Conservation (phyloP, 2,888 invertebrate species). For the Lymantria monacha region DNA sequence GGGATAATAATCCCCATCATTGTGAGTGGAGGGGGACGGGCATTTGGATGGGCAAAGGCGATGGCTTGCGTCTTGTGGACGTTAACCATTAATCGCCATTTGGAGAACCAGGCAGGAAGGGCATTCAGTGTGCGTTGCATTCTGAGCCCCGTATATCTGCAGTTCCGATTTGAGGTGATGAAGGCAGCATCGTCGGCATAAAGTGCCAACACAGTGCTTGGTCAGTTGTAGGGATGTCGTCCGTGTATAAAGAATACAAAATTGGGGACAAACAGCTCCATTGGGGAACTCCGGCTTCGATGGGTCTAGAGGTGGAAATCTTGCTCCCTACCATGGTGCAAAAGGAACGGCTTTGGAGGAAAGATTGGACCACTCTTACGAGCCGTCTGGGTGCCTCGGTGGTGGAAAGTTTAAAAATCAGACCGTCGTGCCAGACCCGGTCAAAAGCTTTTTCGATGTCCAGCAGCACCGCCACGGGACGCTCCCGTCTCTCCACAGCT, state of each 20-base stretch:
- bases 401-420: not conserved
- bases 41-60: not conserved
- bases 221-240: not conserved
- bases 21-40: not conserved
- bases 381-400: not conserved
- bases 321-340: not conserved
- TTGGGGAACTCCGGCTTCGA: not conserved
- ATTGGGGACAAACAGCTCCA: not conserved
- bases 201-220: not conserved
- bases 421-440: not conserved
- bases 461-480: not conserved
- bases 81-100: not conserved
- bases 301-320: not conserved
- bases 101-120: constrained; percentile 3
- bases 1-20: not conserved
- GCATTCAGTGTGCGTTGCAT: not conserved
- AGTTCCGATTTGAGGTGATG: not conserved
- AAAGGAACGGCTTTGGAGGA: not conserved
- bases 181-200: not conserved
- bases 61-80: not conserved
- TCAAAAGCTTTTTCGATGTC: not conserved
- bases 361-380: too few species aligned
- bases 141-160: not conserved
- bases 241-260: not conserved
- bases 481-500: not conserved